These are phyloP conservation scores for Ictalurus furcatus DNA, from an alignment of 2,113 vertebrate genomes.

Conservation along the genomic window DNA sequence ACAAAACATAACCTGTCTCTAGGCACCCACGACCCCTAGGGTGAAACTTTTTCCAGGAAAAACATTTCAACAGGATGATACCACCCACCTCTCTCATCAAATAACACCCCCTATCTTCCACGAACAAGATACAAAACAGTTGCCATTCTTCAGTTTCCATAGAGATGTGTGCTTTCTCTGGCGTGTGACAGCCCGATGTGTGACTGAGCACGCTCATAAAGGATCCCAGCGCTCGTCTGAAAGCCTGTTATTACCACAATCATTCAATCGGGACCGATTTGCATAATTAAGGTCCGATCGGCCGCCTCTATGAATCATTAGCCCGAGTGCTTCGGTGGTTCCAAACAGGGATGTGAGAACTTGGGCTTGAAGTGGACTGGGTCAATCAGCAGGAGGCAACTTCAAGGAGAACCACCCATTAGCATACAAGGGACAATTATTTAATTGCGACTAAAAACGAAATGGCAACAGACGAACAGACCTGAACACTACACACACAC, in stretches of 20 bases:
- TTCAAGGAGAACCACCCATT: neutral
- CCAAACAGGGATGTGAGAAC: neutral
- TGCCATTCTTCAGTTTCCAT: constrained; percentile 66
- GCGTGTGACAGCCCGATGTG: constrained; percentile 63
- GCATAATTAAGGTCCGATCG: constrained; percentile 72
- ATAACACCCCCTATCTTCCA: constrained; percentile 40
- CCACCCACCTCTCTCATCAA: constrained; percentile 41
- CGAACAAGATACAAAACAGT: constrained; percentile 63
- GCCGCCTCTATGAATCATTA: constrained; percentile 52
- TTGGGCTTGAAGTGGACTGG: constrained; percentile 10
- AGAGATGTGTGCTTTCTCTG: constrained; percentile 66
- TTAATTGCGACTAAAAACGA: constrained; percentile 18
- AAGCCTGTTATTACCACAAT: constrained; percentile 74
- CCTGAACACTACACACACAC: neutral
- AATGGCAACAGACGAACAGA: neutral
- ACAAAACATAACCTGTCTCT: neutral
- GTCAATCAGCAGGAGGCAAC: neutral
- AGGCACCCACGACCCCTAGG: constrained; percentile 22
- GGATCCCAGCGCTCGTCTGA: constrained; percentile 58
- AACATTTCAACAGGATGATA: constrained; percentile 10
- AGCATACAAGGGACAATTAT: constrained; percentile 5
- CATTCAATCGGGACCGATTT: constrained; percentile 74
- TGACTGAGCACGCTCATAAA: constrained; percentile 67
- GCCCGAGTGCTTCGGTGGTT: constrained; percentile 45
- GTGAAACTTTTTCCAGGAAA: neutral